Conservation (phyloP, 1,140 invertebrate genomes). For the Melipona quadrifasciata region DNA sequence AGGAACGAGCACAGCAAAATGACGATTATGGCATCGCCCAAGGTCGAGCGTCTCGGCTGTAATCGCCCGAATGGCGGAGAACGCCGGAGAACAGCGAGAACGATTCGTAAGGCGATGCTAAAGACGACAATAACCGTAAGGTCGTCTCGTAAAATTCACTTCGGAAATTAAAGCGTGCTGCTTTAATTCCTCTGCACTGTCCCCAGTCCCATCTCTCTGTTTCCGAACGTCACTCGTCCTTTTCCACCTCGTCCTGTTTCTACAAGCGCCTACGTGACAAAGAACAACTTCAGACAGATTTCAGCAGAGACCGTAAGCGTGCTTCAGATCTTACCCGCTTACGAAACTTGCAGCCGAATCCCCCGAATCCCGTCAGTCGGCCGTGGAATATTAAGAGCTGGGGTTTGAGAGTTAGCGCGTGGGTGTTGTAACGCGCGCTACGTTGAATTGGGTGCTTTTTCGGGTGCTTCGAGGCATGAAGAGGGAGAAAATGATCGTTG, state of each 20-base stretch:
- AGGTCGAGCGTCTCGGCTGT: constrained; percentile 4
- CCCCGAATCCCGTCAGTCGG: background rate
- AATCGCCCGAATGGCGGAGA: background rate
- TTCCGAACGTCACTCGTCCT: background rate
- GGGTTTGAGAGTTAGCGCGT: background rate
- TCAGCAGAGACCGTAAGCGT: background rate
- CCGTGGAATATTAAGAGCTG: background rate
- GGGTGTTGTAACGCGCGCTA: background rate
- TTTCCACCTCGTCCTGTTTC: background rate
- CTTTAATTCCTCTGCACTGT: constrained; percentile 44
- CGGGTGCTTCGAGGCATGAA: background rate
- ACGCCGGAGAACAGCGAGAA: background rate
- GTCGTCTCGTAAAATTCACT: constrained; percentile 54
- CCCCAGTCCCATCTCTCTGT: background rate
- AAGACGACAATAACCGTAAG: constrained; percentile 52
- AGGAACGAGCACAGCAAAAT: background rate
- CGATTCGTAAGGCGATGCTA: constrained; percentile 4
- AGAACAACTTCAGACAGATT: constrained; percentile 41
- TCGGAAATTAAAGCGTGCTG: constrained; percentile 54
- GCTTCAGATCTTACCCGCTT: background rate
- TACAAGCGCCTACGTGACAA: constrained; percentile 53
- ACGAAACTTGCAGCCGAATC: background rate
- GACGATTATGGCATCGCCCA: constrained; percentile 15
- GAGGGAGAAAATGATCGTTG: background rate
- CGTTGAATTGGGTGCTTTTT: background rate